phyloP scores from a whole-genome alignment of 2,888 invertebrate genomes.

The Folsomia candida region DNA sequence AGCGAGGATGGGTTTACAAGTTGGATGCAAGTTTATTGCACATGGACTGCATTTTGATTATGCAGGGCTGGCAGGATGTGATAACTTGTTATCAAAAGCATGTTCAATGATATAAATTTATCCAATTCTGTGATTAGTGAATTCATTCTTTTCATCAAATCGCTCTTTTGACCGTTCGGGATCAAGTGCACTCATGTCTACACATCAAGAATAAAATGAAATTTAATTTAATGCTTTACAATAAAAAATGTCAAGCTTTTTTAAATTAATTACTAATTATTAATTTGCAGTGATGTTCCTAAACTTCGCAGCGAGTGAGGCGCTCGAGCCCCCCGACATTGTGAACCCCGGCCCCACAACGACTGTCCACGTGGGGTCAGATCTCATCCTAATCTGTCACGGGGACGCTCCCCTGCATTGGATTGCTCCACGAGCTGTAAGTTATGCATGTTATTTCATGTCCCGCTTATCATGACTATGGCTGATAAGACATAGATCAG shows the following conservation, averaged over 20 bases:
- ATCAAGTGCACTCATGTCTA: neutral
- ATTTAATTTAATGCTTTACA: neutral
- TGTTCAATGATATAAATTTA: too few relatives aligned
- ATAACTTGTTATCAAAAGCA: neutral
- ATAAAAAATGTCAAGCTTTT: neutral
- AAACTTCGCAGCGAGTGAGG: neutral
- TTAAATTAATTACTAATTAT: neutral
- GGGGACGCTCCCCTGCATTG: conserved; percentile 31
- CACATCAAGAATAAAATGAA: neutral
- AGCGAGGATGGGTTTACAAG: too few relatives aligned
- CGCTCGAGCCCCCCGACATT: conserved; percentile 18
- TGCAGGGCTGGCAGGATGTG: neutral
- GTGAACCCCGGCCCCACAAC: neutral
- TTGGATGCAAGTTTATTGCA: too few relatives aligned
- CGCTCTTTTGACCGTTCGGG: too few relatives aligned
- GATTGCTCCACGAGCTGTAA: neutral
- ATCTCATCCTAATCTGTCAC: conserved; percentile 15
- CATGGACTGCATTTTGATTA: too few relatives aligned
- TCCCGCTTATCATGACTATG: neutral
- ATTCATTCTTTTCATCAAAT: neutral
- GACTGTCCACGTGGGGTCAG: neutral
- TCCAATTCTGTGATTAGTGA: too few relatives aligned
- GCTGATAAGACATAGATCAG: too few relatives aligned
- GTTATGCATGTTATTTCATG: neutral
- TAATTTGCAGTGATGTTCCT: neutral